Conservation (phyloP, 2,888 invertebrate species). For the Oxycera nigricornis region DNA sequence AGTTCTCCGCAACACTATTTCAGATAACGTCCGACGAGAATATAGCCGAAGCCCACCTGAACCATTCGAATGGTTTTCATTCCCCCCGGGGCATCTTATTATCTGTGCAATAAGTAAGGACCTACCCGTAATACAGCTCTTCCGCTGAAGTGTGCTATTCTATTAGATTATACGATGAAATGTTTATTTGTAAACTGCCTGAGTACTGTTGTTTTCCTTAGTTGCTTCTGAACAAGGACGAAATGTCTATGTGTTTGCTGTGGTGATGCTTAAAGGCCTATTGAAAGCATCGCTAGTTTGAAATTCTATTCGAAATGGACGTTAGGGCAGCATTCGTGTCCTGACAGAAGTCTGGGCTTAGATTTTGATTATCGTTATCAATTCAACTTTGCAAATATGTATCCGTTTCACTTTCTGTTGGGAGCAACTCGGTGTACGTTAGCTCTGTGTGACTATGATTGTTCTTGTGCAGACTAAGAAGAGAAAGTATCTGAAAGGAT, state of each 20-base stretch:
- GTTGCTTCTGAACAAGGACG: conserved; percentile 9
- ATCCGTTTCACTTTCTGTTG: not conserved
- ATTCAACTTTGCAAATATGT: not conserved
- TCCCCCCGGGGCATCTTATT: not conserved
- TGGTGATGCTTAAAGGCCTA: conserved; percentile 36
- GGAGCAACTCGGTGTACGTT: no score
- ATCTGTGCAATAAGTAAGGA: no score
- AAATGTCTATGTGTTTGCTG: conserved; percentile 33
- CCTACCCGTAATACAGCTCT: no score
- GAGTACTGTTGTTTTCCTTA: not conserved
- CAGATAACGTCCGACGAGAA: conserved; percentile 8
- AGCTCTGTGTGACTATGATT: no score
- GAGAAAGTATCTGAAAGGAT: no score
- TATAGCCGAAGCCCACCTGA: not conserved
- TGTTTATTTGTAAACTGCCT: not conserved
- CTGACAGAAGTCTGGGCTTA: conserved; percentile 15
- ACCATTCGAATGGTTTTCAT: not conserved
- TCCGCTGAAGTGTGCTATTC: no score
- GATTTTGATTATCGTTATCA: conserved; percentile 19
- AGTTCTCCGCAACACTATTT: conserved; percentile 16
- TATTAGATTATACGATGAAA: no score
- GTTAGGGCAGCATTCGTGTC: conserved; percentile 6
- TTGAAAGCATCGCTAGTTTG: conserved; percentile 20
- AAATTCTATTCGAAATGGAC: not conserved
- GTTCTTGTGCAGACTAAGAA: no score